A percentile compares a stretch with the other conserved stretches of the same genome.
phyloP scores from a whole-genome alignment of 2,888 invertebrate genomes.

The Caenorhabditis macrosperma region DNA sequence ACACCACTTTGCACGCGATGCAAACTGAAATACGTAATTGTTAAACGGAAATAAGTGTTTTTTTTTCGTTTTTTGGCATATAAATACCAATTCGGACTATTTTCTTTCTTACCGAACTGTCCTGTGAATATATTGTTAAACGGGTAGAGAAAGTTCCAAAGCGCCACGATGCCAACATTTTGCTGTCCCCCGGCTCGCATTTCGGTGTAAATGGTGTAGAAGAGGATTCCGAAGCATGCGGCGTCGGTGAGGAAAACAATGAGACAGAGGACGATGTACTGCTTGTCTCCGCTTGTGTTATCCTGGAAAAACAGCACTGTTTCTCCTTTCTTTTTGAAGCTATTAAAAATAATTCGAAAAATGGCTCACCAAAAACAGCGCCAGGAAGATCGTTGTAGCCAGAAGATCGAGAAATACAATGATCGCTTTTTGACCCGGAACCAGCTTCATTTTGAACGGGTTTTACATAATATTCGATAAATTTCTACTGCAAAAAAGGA shows the following conservation, averaged over 20 bases:
- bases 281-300: slow-evolving; percentile 22
- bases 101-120: slow-evolving; percentile 49
- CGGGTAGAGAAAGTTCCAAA: slow-evolving; percentile 38
- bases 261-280: slow-evolving; percentile 42
- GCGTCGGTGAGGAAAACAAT: slow-evolving; percentile 47
- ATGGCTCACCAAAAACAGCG: slow-evolving; percentile 62
- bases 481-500: background rate
- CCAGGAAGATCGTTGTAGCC: slow-evolving; percentile 42
- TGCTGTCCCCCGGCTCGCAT: background rate
- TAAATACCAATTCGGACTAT: no score
- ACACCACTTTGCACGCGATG: slow-evolving; percentile 48
- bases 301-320: slow-evolving; percentile 8
- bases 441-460: slow-evolving; percentile 30
- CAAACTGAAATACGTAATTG: slow-evolving; percentile 64
- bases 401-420: slow-evolving; percentile 32
- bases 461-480: slow-evolving; percentile 20
- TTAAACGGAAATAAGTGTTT: no score
- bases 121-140: slow-evolving; percentile 25
- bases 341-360: background rate
- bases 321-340: no score
- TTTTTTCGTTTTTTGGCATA: background rate
- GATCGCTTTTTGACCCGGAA: slow-evolving; percentile 57
- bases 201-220: slow-evolving; percentile 14
- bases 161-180: background rate
- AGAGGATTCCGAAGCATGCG: slow-evolving; percentile 22